Conservation (phyloP, 2,888 invertebrate species). For the Pomacea canaliculata region DNA sequence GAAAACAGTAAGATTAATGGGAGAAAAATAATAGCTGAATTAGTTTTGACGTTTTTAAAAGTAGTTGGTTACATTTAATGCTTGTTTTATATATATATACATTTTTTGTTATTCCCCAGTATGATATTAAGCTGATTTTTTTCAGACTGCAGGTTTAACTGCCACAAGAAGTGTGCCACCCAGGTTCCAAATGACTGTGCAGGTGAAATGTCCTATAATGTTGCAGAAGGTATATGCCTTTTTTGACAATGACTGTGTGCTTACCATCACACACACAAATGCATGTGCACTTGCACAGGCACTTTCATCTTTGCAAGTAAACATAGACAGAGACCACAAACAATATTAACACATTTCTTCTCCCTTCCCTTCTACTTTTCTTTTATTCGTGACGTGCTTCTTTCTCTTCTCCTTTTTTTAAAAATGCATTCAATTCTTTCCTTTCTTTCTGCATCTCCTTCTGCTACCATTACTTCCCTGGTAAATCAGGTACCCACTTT, state of each 20-base stretch:
- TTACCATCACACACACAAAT: background rate
- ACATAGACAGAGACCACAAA: too few relatives aligned
- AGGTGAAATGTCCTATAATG: slow-evolving; percentile 57
- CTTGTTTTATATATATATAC: too few relatives aligned
- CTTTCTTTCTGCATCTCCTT: background rate
- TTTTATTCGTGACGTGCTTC: background rate
- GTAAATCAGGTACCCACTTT: too few relatives aligned
- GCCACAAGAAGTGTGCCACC: slow-evolving; percentile 93
- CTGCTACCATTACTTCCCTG: background rate
- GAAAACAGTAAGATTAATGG: background rate
- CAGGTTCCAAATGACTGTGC: slow-evolving; percentile 97
- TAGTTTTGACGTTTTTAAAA: background rate
- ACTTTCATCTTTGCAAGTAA: too few relatives aligned
- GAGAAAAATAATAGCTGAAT: background rate
- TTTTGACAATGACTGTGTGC: slow-evolving; percentile 2
- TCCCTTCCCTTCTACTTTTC: background rate
- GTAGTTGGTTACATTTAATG: background rate
- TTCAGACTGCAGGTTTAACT: slow-evolving; percentile 96
- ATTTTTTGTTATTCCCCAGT: too few relatives aligned
- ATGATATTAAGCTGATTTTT: slow-evolving; percentile 21
- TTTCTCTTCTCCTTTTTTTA: background rate
- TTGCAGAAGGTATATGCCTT: slow-evolving; percentile 43
- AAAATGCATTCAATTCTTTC: background rate
- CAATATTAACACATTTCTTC: background rate
- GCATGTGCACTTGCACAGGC: too few relatives aligned